phyloP scores from a whole-genome alignment of 2,888 invertebrate genomes.

The Tryphoninae sp. region DNA sequence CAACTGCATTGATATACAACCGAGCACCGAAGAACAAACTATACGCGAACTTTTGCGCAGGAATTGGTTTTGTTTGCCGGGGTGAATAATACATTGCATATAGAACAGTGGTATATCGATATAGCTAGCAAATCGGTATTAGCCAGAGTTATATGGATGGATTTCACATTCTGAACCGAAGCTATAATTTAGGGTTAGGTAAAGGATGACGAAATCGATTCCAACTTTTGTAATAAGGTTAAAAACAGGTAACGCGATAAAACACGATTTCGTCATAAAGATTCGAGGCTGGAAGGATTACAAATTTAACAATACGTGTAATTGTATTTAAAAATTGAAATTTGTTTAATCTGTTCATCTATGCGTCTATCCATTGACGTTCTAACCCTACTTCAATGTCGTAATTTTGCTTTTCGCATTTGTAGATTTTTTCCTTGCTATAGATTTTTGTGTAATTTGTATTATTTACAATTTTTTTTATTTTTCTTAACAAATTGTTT shows the following conservation, averaged over 20 bases:
- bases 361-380: no score
- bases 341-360: no score
- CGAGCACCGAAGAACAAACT: conserved; percentile 52
- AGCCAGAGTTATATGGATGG: conserved; percentile 11
- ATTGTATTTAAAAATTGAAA: no score
- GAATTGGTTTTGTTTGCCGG: conserved; percentile 70
- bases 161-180: conserved; percentile 4
- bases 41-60: conserved; percentile 71
- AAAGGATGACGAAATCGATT: background rate
- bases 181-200: background rate
- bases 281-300: no score
- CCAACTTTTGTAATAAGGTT: background rate
- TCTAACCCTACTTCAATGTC: no score
- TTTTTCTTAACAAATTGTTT: no score
- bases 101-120: conserved; percentile 2
- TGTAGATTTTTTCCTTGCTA: no score
- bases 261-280: no score
- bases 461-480: no score
- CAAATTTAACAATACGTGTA: no score
- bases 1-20: conserved; percentile 76
- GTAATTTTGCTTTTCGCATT: no score
- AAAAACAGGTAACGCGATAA: background rate
- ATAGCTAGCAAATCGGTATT: conserved; percentile 22
- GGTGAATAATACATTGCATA: conserved; percentile 37
- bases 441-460: no score